Percentiles rank a stretch among this genome's conserved stretches.
Conservation (phyloP, 1,140 invertebrate genomes). For the Drosophila carrolli region DNA sequence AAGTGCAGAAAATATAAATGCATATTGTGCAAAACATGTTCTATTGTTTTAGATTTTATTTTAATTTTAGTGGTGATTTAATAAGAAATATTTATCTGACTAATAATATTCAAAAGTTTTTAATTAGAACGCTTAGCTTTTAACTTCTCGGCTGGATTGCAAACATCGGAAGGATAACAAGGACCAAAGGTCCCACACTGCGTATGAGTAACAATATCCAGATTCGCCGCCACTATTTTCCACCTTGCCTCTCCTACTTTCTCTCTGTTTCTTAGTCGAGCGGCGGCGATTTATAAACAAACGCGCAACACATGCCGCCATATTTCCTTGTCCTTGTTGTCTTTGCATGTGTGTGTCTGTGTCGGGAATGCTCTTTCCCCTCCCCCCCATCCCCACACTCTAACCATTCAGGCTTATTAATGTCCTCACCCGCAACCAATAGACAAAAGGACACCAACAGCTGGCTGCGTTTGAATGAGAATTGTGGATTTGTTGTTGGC, state of each 20-base stretch:
- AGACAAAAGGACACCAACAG: constrained; percentile 63
- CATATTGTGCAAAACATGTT: no score
- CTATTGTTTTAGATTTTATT: no score
- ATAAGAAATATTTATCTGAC: no score
- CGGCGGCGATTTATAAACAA: constrained; percentile 68
- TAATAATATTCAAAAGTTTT: no score
- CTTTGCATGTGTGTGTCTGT: constrained; percentile 34
- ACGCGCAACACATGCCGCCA: constrained; percentile 57
- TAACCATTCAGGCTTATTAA: constrained; percentile 46
- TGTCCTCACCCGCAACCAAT: constrained; percentile 58
- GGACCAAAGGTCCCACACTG: constrained; percentile 32
- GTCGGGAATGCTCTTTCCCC: neutral
- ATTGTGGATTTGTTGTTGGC: constrained; percentile 50
- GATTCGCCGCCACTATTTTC: constrained; percentile 6
- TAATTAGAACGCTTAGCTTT: no score
- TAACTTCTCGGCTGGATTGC: constrained; percentile 32
- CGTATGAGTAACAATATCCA: constrained; percentile 64
- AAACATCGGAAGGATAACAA: constrained; percentile 37
- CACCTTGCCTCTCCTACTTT: neutral
- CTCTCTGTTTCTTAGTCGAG: constrained; percentile 17
- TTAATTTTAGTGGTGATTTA: no score
- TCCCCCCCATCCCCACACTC: neutral
- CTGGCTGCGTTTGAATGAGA: constrained; percentile 47
- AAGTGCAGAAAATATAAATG: no score
- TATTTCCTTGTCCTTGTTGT: constrained; percentile 70